These are phyloP conservation scores for Caenorhabditis doughertyi DNA, from an alignment of 2,888 invertebrate species.

Conservation along the genomic window DNA sequence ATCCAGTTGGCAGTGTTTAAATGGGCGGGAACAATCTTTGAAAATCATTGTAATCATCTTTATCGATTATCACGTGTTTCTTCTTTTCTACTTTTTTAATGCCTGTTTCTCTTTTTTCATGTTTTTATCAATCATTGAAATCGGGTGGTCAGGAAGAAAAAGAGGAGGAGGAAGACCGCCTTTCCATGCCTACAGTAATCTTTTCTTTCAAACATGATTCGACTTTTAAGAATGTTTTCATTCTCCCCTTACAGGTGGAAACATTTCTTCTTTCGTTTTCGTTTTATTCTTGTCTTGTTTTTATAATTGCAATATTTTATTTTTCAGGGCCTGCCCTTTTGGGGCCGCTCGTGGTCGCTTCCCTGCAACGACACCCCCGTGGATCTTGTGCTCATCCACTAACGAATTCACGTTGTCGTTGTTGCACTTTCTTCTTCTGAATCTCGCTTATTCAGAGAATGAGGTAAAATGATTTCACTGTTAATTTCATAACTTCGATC, in stretches of 20 bases:
- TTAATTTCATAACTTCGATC: slow-evolving; percentile 9
- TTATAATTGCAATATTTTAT: background rate
- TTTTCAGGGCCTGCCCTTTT: slow-evolving; percentile 64
- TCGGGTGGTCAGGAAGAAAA: slow-evolving; percentile 17
- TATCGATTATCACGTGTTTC: slow-evolving; percentile 44
- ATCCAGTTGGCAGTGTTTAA: slow-evolving; percentile 18
- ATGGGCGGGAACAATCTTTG: slow-evolving; percentile 36
- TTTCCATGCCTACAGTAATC: slow-evolving; percentile 17
- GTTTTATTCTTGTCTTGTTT: background rate
- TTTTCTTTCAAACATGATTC: background rate
- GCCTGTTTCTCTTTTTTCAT: slow-evolving; percentile 13
- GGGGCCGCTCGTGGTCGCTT: slow-evolving; percentile 60
- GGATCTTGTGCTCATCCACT: slow-evolving; percentile 32
- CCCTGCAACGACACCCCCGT: slow-evolving; percentile 47
- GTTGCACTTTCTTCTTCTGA: slow-evolving; percentile 10
- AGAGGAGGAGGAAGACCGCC: slow-evolving; percentile 6
- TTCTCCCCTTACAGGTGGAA: background rate
- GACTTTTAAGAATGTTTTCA: slow-evolving; percentile 41
- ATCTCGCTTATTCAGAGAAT: slow-evolving; percentile 43
- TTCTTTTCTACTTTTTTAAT: slow-evolving; percentile 3
- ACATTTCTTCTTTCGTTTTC: background rate
- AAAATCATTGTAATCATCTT: slow-evolving; percentile 45
- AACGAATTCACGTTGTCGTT: slow-evolving; percentile 17
- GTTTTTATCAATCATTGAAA: slow-evolving; percentile 36
- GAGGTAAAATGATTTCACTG: slow-evolving; percentile 15